phyloP scores from a whole-genome alignment of 2,888 invertebrate genomes.

The Xestia xanthographa region DNA sequence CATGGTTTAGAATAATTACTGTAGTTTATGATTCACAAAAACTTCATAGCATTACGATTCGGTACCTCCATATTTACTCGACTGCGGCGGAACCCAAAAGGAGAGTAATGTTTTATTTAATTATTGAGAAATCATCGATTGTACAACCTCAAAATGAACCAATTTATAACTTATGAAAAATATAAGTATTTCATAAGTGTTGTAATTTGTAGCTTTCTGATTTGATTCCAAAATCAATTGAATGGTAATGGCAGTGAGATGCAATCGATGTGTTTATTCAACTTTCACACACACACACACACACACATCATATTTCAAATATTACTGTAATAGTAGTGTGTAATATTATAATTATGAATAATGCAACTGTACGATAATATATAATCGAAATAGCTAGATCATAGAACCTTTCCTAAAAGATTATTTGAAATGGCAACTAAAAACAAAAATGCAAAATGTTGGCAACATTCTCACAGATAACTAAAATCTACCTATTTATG shows the following conservation, averaged over 20 bases:
- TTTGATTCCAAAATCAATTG: conserved; percentile 8
- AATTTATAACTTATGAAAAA: conserved; percentile 30
- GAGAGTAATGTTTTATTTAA: background rate
- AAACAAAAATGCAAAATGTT: background rate
- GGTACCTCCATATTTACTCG: background rate
- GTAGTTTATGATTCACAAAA: background rate
- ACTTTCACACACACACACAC: background rate
- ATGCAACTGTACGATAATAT: background rate
- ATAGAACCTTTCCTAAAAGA: background rate
- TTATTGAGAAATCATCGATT: conserved; percentile 21
- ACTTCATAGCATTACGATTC: background rate
- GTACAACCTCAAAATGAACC: conserved; percentile 33
- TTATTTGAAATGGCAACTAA: background rate
- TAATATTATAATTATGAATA: background rate
- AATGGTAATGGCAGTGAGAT: background rate
- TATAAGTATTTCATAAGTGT: conserved; percentile 38
- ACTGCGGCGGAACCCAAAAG: background rate
- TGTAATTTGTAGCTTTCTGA: conserved; percentile 20
- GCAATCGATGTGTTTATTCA: conserved; percentile 10
- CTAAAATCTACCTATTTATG: background rate
- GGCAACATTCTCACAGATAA: background rate
- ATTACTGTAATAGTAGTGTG: no score
- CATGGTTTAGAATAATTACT: background rate
- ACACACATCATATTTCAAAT: background rate
- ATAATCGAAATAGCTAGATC: background rate